Percentiles rank a stretch among this genome's conserved stretches.
Evolutionary conservation across 2,888 invertebrate genomes (phyloP).

Genomic region (Epinotia ramella): DNA sequence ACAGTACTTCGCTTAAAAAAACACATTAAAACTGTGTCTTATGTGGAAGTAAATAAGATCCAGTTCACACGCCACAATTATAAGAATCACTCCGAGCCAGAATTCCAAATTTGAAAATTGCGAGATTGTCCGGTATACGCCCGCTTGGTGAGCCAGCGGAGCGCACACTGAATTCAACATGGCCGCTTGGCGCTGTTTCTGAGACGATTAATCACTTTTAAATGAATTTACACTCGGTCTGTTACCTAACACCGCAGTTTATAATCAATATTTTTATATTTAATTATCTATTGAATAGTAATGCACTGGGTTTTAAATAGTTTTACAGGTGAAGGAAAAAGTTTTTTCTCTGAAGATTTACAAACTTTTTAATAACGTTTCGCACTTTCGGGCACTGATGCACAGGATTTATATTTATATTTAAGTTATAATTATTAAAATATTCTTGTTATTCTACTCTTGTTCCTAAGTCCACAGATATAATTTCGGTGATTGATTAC

Average conservation of each 20-base stretch:
- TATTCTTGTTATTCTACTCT: not conserved
- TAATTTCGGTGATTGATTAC: not conserved
- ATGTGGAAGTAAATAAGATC: constrained; percentile 79
- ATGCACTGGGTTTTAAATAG: not conserved
- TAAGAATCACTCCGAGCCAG: constrained; percentile 75
- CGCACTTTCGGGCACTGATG: not conserved
- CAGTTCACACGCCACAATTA: constrained; percentile 80
- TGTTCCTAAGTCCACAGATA: not conserved
- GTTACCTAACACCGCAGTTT: not conserved
- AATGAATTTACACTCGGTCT: constrained; percentile 19
- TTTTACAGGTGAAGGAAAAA: not conserved
- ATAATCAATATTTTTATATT: not conserved
- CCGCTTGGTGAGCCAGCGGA: constrained; percentile 66
- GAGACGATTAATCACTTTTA: constrained; percentile 30
- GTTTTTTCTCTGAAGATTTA: not conserved
- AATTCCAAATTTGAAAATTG: constrained; percentile 75
- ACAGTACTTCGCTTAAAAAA: not conserved
- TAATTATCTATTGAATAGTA: not conserved
- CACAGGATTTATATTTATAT: not conserved
- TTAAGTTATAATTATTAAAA: not conserved
- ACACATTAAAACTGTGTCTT: constrained; percentile 54
- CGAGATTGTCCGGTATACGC: constrained; percentile 64
- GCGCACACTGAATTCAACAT: constrained; percentile 74
- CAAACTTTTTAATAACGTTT: not conserved
- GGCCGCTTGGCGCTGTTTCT: constrained; percentile 52